Evolutionary conservation across 2,113 vertebrate genomes (phyloP).

Genomic region (Chaetorhynchus papuensis): DNA sequence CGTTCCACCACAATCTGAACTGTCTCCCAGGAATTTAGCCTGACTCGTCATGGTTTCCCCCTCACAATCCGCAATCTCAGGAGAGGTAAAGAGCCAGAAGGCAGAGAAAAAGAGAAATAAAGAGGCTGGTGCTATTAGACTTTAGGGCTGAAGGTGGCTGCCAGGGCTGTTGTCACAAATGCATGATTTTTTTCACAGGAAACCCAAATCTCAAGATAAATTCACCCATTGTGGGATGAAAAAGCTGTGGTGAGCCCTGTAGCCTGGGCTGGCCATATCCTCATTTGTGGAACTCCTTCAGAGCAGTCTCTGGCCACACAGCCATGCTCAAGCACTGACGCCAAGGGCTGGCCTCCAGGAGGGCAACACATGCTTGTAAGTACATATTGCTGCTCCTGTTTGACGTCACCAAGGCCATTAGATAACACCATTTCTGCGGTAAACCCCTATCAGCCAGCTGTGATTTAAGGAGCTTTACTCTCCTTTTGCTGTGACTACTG

Average conservation of each 20-base stretch:
- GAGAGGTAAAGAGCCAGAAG: background rate
- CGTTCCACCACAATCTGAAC: background rate
- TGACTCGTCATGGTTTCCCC: background rate
- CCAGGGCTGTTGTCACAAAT: background rate
- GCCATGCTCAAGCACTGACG: background rate
- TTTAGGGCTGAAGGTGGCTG: background rate
- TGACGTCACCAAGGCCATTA: constrained; percentile 15
- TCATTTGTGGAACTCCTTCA: background rate
- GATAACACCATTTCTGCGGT: constrained; percentile 6
- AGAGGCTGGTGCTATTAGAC: background rate
- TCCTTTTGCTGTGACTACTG: background rate
- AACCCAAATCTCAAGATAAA: background rate
- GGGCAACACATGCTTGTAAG: background rate
- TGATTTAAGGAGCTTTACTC: constrained; percentile 32
- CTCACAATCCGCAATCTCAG: background rate
- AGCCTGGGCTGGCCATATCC: background rate
- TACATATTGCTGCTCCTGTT: background rate
- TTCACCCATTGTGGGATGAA: background rate
- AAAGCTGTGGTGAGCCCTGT: background rate
- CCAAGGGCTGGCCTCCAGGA: background rate
- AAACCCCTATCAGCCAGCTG: background rate
- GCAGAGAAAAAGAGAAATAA: background rate
- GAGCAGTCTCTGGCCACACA: background rate
- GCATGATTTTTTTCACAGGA: background rate
- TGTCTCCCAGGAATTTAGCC: background rate